phyloP scores from a whole-genome alignment of 2,888 invertebrate species.

The Melanostoma scalare region DNA sequence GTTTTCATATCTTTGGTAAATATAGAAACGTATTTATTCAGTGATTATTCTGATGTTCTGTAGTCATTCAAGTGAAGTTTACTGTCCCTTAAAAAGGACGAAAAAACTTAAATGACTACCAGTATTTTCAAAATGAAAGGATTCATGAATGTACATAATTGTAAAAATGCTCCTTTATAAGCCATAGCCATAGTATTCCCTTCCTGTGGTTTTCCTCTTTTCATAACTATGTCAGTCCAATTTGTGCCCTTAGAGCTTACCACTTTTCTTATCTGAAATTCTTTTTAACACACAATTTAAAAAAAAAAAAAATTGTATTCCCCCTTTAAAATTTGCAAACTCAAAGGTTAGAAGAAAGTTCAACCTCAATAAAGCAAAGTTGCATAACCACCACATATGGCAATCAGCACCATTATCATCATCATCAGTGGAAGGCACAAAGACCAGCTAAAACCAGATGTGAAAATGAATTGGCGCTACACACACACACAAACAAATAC shows the following conservation, averaged over 20 bases:
- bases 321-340: slow-evolving; percentile 29
- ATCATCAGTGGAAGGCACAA: slow-evolving; percentile 27
- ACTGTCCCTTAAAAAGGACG: no score
- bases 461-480: slow-evolving; percentile 44
- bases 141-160: no score
- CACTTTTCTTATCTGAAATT: background rate
- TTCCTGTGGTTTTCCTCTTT: no score
- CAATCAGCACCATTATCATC: slow-evolving; percentile 58
- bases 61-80: no score
- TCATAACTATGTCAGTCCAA: no score
- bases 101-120: no score
- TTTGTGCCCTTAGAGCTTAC: background rate
- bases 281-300: background rate
- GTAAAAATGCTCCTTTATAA: no score
- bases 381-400: slow-evolving; percentile 50
- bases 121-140: no score
- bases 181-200: no score
- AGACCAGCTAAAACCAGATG: slow-evolving; percentile 18
- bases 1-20: no score
- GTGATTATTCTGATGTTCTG: no score
- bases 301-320: background rate
- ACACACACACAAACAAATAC: slow-evolving; percentile 3
- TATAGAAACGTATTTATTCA: no score
- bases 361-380: slow-evolving; percentile 49
- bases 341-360: slow-evolving; percentile 50